Evolutionary conservation across 2,797 vertebrate species (phyloP).

Genomic region (Dallia pectoralis): DNA sequence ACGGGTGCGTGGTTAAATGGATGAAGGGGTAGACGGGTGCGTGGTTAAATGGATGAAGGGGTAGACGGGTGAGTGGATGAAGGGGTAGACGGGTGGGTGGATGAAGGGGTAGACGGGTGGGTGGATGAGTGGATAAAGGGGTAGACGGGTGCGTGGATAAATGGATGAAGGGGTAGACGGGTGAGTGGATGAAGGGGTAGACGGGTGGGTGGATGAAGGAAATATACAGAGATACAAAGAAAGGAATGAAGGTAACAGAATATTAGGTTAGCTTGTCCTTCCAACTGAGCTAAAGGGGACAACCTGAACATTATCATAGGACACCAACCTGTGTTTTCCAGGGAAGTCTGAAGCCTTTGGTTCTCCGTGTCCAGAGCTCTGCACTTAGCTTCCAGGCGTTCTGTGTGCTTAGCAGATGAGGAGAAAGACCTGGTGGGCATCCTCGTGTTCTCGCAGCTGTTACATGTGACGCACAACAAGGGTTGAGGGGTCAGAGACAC

Average conservation of each 20-base stretch:
- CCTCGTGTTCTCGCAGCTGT: slow-evolving; percentile 58
- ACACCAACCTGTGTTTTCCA: slow-evolving; percentile 79
- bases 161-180: not conserved
- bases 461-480: slow-evolving; percentile 63
- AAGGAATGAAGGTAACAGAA: not conserved
- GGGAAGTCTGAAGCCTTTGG: slow-evolving; percentile 84
- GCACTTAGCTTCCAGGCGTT: slow-evolving; percentile 88
- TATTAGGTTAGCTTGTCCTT: not conserved
- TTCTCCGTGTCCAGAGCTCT: slow-evolving; percentile 85
- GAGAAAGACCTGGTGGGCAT: slow-evolving; percentile 73
- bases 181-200: too few relatives aligned
- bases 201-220: not conserved
- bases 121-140: too few relatives aligned
- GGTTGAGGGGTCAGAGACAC: slow-evolving; percentile 38
- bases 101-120: too few relatives aligned
- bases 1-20: not conserved
- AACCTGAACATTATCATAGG: not conserved
- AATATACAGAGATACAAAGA: not conserved
- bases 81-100: not conserved
- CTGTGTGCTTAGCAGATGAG: slow-evolving; percentile 81
- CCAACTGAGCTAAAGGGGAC: not conserved
- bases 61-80: not conserved
- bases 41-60: not conserved
- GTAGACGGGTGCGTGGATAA: too few relatives aligned
- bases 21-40: too few relatives aligned